These are phyloP conservation scores for Kuschelorhynchus macadamiae DNA, from an alignment of 2,888 invertebrate species.

Conservation along the genomic window DNA sequence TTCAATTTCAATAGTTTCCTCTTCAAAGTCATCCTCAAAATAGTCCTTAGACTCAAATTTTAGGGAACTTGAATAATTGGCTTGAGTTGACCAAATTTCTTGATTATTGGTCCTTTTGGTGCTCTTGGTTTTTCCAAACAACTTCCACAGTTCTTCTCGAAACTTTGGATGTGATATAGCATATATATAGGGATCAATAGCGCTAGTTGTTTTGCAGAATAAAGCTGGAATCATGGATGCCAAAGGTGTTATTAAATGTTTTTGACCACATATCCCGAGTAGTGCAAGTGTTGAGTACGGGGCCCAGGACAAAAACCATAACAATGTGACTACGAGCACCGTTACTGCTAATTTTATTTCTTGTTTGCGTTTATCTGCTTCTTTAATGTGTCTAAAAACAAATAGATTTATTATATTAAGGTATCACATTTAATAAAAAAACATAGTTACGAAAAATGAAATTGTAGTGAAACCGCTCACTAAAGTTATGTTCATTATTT, in stretches of 20 bases:
- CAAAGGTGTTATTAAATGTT: conserved; percentile 77
- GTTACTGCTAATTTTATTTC: conserved; percentile 80
- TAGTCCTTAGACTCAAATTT: not conserved
- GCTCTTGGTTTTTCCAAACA: conserved; percentile 20
- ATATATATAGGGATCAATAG: conserved; percentile 86
- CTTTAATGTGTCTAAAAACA: conserved; percentile 72
- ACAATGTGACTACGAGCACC: conserved; percentile 77
- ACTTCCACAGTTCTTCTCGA: conserved; percentile 71
- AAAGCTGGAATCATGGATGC: conserved; percentile 83
- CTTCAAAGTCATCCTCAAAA: conserved; percentile 33
- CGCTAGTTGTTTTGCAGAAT: conserved; percentile 86
- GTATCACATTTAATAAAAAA: not conserved
- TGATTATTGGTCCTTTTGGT: not conserved
- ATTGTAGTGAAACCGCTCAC: no score
- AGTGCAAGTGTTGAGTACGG: conserved; percentile 85
- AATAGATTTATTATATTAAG: not conserved
- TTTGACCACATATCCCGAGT: conserved; percentile 78
- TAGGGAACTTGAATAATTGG: not conserved
- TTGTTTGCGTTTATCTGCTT: conserved; percentile 77
- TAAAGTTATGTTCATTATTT: no score
- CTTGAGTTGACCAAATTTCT: conserved; percentile 32
- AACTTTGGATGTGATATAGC: conserved; percentile 86
- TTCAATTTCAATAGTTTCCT: conserved; percentile 38
- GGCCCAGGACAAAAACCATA: conserved; percentile 88
- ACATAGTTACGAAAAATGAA: no score